Conservation (phyloP, 2,797 vertebrate species). For the Lagorchestes hirsutus region DNA sequence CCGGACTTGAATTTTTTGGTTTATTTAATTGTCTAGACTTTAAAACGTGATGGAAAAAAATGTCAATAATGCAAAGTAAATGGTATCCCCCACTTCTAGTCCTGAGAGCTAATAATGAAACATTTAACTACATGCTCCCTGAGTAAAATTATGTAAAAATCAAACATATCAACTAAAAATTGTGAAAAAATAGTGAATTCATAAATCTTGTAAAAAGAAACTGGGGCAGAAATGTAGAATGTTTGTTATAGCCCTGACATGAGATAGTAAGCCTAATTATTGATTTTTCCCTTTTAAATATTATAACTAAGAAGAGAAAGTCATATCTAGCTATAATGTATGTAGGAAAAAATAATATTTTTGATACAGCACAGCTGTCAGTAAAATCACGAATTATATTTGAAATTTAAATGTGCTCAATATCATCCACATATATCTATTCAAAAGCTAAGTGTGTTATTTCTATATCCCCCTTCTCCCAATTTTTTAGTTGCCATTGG, state of each 20-base stretch:
- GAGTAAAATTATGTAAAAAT: background rate
- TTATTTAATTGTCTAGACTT: background rate
- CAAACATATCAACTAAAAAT: background rate
- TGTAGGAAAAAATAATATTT: conserved; percentile 39
- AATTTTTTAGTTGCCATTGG: conserved; percentile 54
- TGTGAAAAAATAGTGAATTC: background rate
- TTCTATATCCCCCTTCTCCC: conserved; percentile 34
- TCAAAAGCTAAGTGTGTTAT: conserved; percentile 47
- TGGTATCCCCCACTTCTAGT: background rate
- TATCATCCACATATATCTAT: conserved; percentile 33
- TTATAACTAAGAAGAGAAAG: conserved; percentile 17
- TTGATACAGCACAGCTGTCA: conserved; percentile 17
- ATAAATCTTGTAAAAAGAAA: background rate
- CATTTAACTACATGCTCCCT: background rate
- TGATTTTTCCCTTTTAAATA: conserved; percentile 34
- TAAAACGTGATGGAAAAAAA: background rate
- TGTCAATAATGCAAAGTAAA: background rate
- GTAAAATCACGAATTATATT: conserved; percentile 57
- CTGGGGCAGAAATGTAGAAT: background rate
- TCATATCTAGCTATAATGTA: background rate
- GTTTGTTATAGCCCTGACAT: background rate
- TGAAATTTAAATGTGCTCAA: conserved; percentile 45
- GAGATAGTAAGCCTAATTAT: background rate
- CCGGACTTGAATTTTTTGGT: background rate
- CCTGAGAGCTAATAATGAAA: background rate